phyloP scores from a whole-genome alignment of 1,140 invertebrate species.

The Wasmannia auropunctata region DNA sequence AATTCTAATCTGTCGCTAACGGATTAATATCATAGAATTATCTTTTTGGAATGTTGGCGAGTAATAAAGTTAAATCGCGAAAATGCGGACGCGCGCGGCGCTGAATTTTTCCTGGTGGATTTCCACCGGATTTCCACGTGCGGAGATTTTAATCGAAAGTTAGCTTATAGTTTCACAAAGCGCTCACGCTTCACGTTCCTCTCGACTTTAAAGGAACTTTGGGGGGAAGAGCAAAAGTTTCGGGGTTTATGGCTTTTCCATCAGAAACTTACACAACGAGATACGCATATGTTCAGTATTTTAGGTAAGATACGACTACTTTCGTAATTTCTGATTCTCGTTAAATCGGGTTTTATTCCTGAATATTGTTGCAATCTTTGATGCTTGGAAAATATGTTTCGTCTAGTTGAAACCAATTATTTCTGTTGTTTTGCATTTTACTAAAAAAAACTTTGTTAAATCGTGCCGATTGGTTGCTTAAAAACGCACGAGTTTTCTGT shows the following conservation, averaged over 20 bases:
- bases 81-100: background rate
- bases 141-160: slow-evolving; percentile 74
- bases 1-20: slow-evolving; percentile 11
- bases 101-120: slow-evolving; percentile 20
- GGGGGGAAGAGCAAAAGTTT: slow-evolving; percentile 58
- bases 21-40: background rate
- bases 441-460: background rate
- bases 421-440: background rate
- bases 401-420: background rate
- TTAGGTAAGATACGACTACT: slow-evolving; percentile 16
- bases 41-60: background rate
- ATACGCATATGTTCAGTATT: slow-evolving; percentile 45
- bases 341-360: background rate
- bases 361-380: background rate
- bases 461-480: background rate
- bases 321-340: background rate
- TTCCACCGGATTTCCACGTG: slow-evolving; percentile 24
- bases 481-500: background rate
- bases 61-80: background rate
- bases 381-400: background rate
- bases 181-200: slow-evolving; percentile 51
- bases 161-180: slow-evolving; percentile 72
- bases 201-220: slow-evolving; percentile 63
- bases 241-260: slow-evolving; percentile 67
- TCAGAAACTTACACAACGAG: slow-evolving; percentile 39